Percentiles rank a stretch among this genome's conserved stretches.
Evolutionary conservation across 2,113 vertebrate species (phyloP).

Genomic region (Lophotis ruficrista): DNA sequence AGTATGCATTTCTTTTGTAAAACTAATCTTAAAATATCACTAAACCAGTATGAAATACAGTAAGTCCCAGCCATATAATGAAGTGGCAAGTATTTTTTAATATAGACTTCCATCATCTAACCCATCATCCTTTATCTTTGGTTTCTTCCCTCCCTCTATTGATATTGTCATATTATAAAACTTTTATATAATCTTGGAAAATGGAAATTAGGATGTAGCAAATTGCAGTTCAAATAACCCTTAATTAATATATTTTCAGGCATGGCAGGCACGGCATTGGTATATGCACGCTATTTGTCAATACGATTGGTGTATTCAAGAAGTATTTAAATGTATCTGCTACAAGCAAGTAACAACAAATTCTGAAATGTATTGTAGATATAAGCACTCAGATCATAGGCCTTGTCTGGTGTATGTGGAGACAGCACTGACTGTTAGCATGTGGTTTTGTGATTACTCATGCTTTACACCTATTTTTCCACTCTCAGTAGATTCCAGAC

Average conservation of each 20-base stretch:
- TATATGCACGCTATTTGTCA: not conserved
- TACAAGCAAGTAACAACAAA: not conserved
- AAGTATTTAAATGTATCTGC: not conserved
- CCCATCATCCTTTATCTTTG: not conserved
- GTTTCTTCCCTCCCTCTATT: not conserved
- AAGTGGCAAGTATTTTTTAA: not conserved
- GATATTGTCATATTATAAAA: not conserved
- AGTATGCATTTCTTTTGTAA: not conserved
- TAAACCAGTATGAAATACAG: not conserved
- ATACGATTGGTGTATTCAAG: not conserved
- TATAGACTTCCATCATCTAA: not conserved
- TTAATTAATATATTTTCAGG: not conserved
- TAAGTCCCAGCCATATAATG: not conserved
- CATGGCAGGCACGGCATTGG: not conserved
- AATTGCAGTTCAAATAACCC: not conserved
- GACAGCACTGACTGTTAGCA: not conserved
- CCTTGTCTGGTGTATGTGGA: not conserved
- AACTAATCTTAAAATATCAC: not conserved
- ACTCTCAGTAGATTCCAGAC: not conserved
- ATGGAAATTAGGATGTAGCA: not conserved
- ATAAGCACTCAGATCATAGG: not conserved
- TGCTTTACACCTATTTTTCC: not conserved
- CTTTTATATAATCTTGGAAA: not conserved
- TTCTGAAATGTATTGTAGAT: not conserved
- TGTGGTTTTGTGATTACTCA: not conserved